Base-by-base conservation (phyloP, 2,797 vertebrate species). In the Pipistrellus pipistrellus region DNA sequence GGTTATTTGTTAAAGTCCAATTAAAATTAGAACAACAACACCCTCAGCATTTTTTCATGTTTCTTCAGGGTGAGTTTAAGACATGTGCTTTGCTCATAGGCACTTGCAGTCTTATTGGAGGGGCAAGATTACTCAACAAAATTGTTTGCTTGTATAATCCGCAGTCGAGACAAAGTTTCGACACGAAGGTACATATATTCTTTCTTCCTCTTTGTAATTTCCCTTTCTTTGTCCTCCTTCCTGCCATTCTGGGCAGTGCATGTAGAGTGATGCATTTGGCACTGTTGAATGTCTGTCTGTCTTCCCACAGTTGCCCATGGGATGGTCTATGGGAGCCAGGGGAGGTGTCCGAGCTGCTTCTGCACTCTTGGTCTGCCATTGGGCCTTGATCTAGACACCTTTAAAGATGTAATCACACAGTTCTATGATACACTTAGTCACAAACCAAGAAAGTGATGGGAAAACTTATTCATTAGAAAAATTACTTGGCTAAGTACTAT, bases 401-500 rank as follows among this genome's bases (percentile, higher is more conserved):
- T 1, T 68, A 51, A 53, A 30, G 68, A 69, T 57, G 30, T 41
- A 59, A 44, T 57, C 30, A 68, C 27, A 30, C 27, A 73, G 11
- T 11, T 59, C 32, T 35, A 0, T 57, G 51, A 48, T 77, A 46
- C 75, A 25, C n/a, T 41, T 59, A 78, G 27, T 77, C 51, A 84
- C 25, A 53, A 20, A 76, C 84, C 32, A 75, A 13, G 57, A 51
- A 62, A 68, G 46, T 76, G 62, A 78, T 51, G 27, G 44, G 62
- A 64, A 94, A 62, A n/a, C 38, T 77, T 46, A 87, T 44, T 59
- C 30, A 83, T 53, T 46, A 81, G 46, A 76, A 92, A 83, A 89
- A 27, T 48, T 21, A 15, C 41, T 78, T 86, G 35, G 53, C 72
- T 85, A 0, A 88, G 25, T 83, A 12, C 48, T 76, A 8, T 72